Base-by-base conservation (phyloP, 1,140 invertebrate species). In the Pogonognathellus flavescens region DNA sequence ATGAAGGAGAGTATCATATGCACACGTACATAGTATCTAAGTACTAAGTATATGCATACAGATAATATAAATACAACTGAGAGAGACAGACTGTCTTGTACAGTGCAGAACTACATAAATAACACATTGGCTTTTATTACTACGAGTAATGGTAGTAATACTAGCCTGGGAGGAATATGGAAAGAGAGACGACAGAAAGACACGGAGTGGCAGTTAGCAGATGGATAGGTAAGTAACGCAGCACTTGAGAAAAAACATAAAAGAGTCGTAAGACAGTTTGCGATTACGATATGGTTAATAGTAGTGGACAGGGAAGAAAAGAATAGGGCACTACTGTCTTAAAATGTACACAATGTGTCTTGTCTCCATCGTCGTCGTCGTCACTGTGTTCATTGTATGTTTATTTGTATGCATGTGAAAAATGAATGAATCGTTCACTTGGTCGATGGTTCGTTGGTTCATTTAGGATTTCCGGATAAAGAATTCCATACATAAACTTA, bases 361-460 rank as follows among this genome's bases (percentile, higher is more conserved):
- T 57, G 53, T 57, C 53, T 57, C n/a, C 11, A 9, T 57, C n/a
- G 9, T n/a, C n/a, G n/a, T n/a, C n/a, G n/a, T n/a, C 11, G 2
- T 14, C 11, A 57, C 53, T 57, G 11, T n/a, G 11, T 76, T 16
- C 16, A 10, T 4, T 4, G 14, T 41, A 9, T 76, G 70, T 76
- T 76, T 76, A 76, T 76, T 76, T 76, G 70, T 76, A 76, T 76
- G 70, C 70, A 76, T 76, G 70, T 76, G 70, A 76, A 76, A 76
- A 76, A 41, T 76, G 70, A 76, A 76, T 76, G 70, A 50, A 50
- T 76, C 70, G 70, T 76, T 76, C 70, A 76, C 70, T 76, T 76
- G 70, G 70, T 76, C 70, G 70, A 76, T 50, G 70, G 70, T n/a
- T 76, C 70, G 41, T 49, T 76, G 70, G 70, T 76, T 76, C 70